Conservation (phyloP, 2,888 invertebrate species). For the Lysandra bellargus region DNA sequence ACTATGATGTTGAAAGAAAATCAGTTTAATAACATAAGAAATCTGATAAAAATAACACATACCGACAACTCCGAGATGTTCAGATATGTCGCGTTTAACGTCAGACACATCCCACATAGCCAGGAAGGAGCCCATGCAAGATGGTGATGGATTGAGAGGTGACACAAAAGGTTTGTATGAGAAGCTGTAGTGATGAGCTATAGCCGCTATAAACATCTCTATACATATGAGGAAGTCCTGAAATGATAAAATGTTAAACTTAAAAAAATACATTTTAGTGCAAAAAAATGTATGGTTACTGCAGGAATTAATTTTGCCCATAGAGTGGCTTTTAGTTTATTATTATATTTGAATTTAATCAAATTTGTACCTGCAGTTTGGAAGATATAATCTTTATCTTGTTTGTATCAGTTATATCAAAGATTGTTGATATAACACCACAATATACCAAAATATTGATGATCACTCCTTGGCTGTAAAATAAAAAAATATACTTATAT, state of each 20-base stretch:
- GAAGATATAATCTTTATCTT: slow-evolving; percentile 88
- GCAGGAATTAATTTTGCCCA: no score
- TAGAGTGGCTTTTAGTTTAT: no score
- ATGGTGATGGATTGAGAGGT: slow-evolving; percentile 73
- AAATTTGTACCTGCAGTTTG: slow-evolving; percentile 84
- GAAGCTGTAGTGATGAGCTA: slow-evolving; percentile 97
- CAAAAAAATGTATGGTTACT: no score
- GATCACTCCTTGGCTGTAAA: slow-evolving; percentile 92
- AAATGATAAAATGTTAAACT: slow-evolving; percentile 39
- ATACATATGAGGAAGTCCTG: slow-evolving; percentile 98
- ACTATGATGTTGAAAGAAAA: no score
- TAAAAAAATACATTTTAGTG: no score
- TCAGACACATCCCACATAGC: slow-evolving; percentile 99
- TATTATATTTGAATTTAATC: not conserved
- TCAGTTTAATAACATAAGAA: no score
- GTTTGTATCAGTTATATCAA: slow-evolving; percentile 84
- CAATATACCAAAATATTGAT: slow-evolving; percentile 93
- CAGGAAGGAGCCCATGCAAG: slow-evolving; percentile 89
- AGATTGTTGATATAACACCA: slow-evolving; percentile 88
- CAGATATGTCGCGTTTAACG: slow-evolving; percentile 94
- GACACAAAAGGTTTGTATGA: slow-evolving; percentile 92
- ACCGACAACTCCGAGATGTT: slow-evolving; percentile 95
- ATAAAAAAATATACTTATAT: slow-evolving; percentile 42
- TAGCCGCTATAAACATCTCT: slow-evolving; percentile 98
- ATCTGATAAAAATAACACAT: slow-evolving; percentile 49